phyloP scores from a whole-genome alignment of 2,888 invertebrate genomes.

The Lepetodrilus schrolli region DNA sequence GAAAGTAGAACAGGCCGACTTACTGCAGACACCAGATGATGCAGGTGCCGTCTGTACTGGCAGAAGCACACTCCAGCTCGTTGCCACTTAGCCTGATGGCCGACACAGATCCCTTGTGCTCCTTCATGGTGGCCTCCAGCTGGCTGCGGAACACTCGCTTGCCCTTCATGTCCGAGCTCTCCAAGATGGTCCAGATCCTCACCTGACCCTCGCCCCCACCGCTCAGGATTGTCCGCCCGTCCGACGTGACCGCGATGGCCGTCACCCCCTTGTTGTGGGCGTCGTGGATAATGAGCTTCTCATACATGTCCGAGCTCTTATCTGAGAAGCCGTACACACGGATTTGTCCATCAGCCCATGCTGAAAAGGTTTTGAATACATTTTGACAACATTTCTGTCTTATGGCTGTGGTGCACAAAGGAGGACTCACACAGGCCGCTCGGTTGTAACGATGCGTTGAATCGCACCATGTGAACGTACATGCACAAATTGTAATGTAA shows the following conservation, averaged over 20 bases:
- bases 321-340: slow-evolving; percentile 72
- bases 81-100: slow-evolving; percentile 86
- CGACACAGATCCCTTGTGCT: slow-evolving; percentile 91
- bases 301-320: slow-evolving; percentile 77
- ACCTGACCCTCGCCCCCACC: slow-evolving; percentile 93
- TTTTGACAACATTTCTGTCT: background rate
- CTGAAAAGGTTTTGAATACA: slow-evolving; percentile 55
- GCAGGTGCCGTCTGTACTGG: slow-evolving; percentile 93
- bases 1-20: slow-evolving; percentile 53
- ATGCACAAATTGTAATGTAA: no score
- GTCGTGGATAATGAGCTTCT: slow-evolving; percentile 85
- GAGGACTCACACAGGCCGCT: no score
- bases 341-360: slow-evolving; percentile 77
- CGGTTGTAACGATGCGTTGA: no score
- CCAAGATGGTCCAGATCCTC: slow-evolving; percentile 67
- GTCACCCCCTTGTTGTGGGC: slow-evolving; percentile 93
- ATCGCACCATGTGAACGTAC: no score
- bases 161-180: slow-evolving; percentile 43
- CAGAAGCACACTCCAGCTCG: slow-evolving; percentile 89
- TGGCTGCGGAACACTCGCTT: slow-evolving; percentile 39
- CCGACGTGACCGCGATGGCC: slow-evolving; percentile 84
- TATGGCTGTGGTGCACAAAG: background rate
- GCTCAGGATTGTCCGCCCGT: slow-evolving; percentile 84
- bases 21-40: slow-evolving; percentile 93
- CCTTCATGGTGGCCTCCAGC: slow-evolving; percentile 80